These are phyloP conservation scores for Masnerella sp. DNA, from an alignment of 2,888 invertebrate species.

Conservation along the genomic window DNA sequence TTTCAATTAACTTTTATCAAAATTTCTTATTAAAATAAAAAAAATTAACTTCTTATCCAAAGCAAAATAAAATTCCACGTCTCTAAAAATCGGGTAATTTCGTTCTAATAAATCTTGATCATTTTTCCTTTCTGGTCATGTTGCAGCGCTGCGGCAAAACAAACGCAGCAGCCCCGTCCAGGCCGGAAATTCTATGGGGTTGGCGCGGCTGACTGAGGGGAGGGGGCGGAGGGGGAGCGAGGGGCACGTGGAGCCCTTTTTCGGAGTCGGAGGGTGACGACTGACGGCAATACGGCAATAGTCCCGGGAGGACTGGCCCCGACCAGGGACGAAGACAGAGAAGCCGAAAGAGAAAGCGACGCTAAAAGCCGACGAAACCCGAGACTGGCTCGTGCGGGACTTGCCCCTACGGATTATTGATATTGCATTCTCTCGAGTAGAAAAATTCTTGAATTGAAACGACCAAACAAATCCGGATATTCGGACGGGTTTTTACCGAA, in stretches of 20 bases:
- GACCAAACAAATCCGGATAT: slow-evolving; percentile 39
- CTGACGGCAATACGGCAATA: no score
- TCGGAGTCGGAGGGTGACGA: slow-evolving; percentile 46
- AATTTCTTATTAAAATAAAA: no score
- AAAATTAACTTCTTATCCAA: no score
- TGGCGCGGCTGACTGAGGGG: slow-evolving; percentile 2
- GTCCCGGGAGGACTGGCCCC: slow-evolving; percentile 54
- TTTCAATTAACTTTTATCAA: no score
- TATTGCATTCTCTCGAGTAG: slow-evolving; percentile 50
- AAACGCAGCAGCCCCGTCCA: slow-evolving; percentile 56
- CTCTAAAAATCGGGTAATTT: slow-evolving; percentile 1
- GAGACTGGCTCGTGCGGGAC: slow-evolving; percentile 54
- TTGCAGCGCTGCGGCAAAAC: slow-evolving; percentile 32
- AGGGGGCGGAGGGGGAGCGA: background rate
- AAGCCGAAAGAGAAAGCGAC: slow-evolving; percentile 32
- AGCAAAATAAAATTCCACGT: no score
- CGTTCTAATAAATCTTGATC: slow-evolving; percentile 29
- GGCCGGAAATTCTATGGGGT: slow-evolving; percentile 62
- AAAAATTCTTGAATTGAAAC: slow-evolving; percentile 46
- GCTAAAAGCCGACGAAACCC: slow-evolving; percentile 54
- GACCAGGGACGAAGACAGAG: slow-evolving; percentile 27
- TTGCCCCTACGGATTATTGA: slow-evolving; percentile 51
- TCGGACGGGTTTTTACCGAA: slow-evolving; percentile 1
- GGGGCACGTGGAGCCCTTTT: slow-evolving; percentile 45
- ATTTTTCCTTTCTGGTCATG: slow-evolving; percentile 29